Percentiles rank a stretch among this genome's conserved stretches.
phyloP scores from a whole-genome alignment of 2,113 vertebrate genomes.

The Hippocampus abdominalis region DNA sequence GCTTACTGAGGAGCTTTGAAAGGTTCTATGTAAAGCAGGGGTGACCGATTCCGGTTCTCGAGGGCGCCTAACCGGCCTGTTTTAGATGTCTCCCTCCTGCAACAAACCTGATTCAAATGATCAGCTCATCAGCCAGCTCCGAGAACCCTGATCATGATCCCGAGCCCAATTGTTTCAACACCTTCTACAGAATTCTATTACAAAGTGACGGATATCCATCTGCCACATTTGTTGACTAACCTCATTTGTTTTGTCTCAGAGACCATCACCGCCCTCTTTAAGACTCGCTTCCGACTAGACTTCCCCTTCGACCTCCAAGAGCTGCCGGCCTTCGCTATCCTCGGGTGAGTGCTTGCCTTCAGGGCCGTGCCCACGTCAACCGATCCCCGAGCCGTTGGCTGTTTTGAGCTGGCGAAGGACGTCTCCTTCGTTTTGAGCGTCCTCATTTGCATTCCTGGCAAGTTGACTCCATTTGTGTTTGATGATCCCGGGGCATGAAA shows the following conservation, averaged over 20 bases:
- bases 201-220: neutral
- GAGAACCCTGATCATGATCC: no score
- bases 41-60: no score
- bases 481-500: slow-evolving; percentile 40
- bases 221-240: neutral
- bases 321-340: slow-evolving; percentile 92
- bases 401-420: neutral
- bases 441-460: slow-evolving; percentile 8
- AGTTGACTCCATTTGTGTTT: slow-evolving; percentile 29
- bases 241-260: slow-evolving; percentile 69
- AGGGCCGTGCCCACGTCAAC: slow-evolving; percentile 4
- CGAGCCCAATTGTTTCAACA: no score
- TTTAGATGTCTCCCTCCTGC: no score
- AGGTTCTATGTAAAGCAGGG: no score
- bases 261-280: slow-evolving; percentile 97
- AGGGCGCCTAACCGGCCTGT: no score
- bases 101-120: no score
- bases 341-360: slow-evolving; percentile 78
- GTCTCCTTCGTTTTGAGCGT: slow-evolving; percentile 1
- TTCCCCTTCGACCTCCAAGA: slow-evolving; percentile 99
- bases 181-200: no score
- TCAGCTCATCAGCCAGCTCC: no score
- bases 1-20: no score
- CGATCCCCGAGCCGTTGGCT: neutral
- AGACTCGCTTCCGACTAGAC: slow-evolving; percentile 96